These are phyloP conservation scores for Rhynchonycteris naso DNA, from an alignment of 2,797 vertebrate genomes.

Conservation along the genomic window DNA sequence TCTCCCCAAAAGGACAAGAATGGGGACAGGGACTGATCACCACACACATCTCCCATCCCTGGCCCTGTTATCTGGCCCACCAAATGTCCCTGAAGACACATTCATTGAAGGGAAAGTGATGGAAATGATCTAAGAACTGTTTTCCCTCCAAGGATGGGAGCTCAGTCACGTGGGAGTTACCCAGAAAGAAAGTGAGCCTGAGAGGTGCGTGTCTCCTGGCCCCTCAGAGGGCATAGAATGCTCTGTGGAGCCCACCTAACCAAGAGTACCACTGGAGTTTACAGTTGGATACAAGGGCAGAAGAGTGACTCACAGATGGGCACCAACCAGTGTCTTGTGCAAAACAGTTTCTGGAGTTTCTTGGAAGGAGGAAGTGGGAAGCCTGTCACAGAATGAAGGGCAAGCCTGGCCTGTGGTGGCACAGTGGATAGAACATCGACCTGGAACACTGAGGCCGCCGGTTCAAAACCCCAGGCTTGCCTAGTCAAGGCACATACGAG, in stretches of 20 bases:
- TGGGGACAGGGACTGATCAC: fast-evolving
- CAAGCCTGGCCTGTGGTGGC: background rate
- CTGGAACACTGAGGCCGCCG: no score
- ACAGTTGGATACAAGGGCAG: background rate
- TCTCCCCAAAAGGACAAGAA: background rate
- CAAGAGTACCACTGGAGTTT: background rate
- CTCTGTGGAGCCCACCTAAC: background rate
- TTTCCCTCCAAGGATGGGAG: background rate
- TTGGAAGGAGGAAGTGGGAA: background rate
- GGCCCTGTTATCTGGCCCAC: background rate
- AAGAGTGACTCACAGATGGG: background rate
- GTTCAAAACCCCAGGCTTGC: no score
- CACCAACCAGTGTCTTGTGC: background rate
- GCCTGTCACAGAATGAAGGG: background rate
- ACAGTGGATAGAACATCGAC: no score
- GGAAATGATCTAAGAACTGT: background rate
- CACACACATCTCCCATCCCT: background rate
- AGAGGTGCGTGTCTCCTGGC: background rate
- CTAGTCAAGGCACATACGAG: no score
- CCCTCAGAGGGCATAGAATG: background rate
- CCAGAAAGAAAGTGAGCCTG: background rate
- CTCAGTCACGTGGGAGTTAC: background rate
- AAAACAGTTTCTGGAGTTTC: background rate
- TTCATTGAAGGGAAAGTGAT: background rate
- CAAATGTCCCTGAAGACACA: background rate